These are phyloP conservation scores for Drosophila auraria DNA, from an alignment of 1,140 invertebrate genomes.

Conservation along the genomic window DNA sequence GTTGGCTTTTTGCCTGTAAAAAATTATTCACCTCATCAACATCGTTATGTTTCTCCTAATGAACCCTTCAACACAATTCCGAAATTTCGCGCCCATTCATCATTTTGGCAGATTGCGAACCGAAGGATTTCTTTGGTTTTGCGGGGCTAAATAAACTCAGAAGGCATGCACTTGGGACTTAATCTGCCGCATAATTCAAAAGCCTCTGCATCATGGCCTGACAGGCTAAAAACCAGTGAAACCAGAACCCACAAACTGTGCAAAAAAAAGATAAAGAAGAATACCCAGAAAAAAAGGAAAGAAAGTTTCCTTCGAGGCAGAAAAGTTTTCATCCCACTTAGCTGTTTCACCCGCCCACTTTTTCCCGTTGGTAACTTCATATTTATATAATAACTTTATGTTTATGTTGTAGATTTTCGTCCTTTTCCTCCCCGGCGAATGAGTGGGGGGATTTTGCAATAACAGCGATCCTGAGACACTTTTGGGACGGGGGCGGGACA, in stretches of 20 bases:
- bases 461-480: conserved; percentile 19
- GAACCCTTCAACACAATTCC: conserved; percentile 48
- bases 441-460: conserved; percentile 35
- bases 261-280: conserved; percentile 3
- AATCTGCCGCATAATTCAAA: conserved; percentile 77
- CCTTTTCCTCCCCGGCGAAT: neutral
- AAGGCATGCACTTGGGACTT: conserved; percentile 74
- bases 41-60: conserved; percentile 31
- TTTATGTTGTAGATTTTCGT: conserved; percentile 78
- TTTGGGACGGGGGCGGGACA: neutral
- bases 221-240: conserved; percentile 52
- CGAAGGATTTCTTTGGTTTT: conserved; percentile 21
- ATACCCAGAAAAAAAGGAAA: conserved; percentile 32
- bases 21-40: neutral
- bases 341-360: conserved; percentile 23
- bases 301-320: conserved; percentile 47
- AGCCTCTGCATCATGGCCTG: conserved; percentile 50
- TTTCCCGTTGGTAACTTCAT: conserved; percentile 63
- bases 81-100: conserved; percentile 35
- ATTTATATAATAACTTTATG: conserved; percentile 83
- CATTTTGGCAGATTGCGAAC: conserved; percentile 32
- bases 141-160: conserved; percentile 61
- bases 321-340: conserved; percentile 59
- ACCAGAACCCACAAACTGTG: conserved; percentile 24
- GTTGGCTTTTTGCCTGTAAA: no score